A percentile compares a stretch with the other conserved stretches of the same genome.
These are phyloP conservation scores for Caenorhabditis doughertyi DNA, from an alignment of 2,888 invertebrate species.

Conservation along the genomic window DNA sequence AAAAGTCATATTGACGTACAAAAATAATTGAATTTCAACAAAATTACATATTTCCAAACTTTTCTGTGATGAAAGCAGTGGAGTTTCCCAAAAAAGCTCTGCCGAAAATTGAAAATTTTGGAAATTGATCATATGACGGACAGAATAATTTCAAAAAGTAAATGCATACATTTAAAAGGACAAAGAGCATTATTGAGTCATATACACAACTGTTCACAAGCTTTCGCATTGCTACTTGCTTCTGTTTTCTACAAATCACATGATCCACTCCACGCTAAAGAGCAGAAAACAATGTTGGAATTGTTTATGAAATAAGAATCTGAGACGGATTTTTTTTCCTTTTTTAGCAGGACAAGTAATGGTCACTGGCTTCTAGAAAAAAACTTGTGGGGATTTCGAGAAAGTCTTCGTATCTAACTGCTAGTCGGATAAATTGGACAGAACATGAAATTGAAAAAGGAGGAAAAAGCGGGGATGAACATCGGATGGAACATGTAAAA, in stretches of 20 bases:
- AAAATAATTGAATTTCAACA: too few species aligned
- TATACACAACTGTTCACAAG: constrained; percentile 17
- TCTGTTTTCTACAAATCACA: constrained; percentile 27
- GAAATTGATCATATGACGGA: too few species aligned
- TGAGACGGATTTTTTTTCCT: not conserved
- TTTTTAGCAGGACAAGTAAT: constrained; percentile 1
- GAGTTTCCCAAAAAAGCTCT: too few species aligned
- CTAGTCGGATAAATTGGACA: not conserved
- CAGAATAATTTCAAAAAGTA: not conserved
- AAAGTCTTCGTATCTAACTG: not conserved
- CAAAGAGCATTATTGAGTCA: not conserved
- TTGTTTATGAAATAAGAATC: constrained; percentile 35
- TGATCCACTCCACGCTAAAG: constrained; percentile 3
- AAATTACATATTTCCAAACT: too few species aligned
- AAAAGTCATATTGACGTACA: too few species aligned
- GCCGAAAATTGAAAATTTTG: too few species aligned
- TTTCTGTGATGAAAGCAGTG: too few species aligned
- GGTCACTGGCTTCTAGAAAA: constrained; percentile 15
- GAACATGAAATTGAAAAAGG: not conserved
- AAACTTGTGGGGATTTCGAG: not conserved
- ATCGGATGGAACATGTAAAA: constrained; percentile 18
- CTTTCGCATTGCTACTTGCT: constrained; percentile 14
- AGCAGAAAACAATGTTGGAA: constrained; percentile 35
- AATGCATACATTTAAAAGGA: not conserved
- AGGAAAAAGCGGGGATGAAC: not conserved